Base-by-base conservation (phyloP, 2,888 invertebrate genomes). In the Gasteruption jaculator region DNA sequence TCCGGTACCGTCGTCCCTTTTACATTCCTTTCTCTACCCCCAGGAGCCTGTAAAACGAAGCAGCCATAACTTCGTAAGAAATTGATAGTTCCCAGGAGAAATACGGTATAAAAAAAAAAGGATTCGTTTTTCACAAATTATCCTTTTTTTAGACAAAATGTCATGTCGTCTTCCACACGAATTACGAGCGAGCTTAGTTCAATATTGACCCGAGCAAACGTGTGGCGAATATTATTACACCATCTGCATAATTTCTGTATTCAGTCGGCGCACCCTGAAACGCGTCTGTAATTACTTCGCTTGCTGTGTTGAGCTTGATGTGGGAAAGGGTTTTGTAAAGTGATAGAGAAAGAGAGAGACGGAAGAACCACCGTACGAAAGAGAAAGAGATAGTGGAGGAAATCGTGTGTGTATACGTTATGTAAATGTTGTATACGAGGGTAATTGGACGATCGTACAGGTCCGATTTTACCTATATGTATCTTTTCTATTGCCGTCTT, bases 241-340 rank as follows among this genome's bases (percentile, higher is more conserved):
- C 58, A 64, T 65, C 65, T 65, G 56, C 64, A 64, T 65, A 65
- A 65, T 65, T 63, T 64, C 59, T 53, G 65, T 65, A 65, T 65
- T 65, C 64, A 61, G 61, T 57, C 51, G 57, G 59, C 48, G 62
- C 54, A 56, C 55, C 54, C 57, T 60, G 63, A 63, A 65, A 63
- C 60, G 64, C 62, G 63, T 61, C 61, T 62, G 63, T 62, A 65
- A 65, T 65, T 65, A 65, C 63, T 64, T 57, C 54, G 58, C 57
- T 54, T 56, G 54, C 56, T 52, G 56, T 47, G 56, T n/a, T n/a
- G n/a, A n/a, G n/a, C n/a, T n/a, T n/a, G n/a, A 27, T 32, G 33
- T 41, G 42, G 30, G 34, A 39, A 20, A 18, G 31, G 12, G 16
- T 35, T 25, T 48, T 37, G 36, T 34, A 45, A 29, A 32, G 47